phyloP scores from a whole-genome alignment of 2,113 vertebrate genomes.

The Poeciliopsis retropinna region DNA sequence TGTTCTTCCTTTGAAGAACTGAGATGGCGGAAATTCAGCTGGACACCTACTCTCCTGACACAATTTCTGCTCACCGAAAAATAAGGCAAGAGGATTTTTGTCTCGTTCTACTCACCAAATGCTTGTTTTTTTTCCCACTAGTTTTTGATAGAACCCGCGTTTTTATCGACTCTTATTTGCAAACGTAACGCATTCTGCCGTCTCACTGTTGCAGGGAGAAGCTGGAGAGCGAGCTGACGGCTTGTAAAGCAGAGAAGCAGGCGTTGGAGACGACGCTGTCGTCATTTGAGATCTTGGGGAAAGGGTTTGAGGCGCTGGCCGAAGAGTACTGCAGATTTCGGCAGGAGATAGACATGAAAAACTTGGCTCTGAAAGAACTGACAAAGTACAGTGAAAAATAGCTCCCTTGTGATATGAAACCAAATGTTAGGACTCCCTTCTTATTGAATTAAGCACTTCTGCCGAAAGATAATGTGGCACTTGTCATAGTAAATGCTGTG shows the following conservation, averaged over 20 bases:
- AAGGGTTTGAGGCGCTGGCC: conserved; percentile 76
- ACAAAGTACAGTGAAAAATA: conserved; percentile 46
- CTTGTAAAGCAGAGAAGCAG: conserved; percentile 67
- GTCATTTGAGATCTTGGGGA: conserved; percentile 80
- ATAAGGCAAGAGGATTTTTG: conserved; percentile 78
- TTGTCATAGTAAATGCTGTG: not conserved
- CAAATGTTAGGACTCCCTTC: not conserved
- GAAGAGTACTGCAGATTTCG: conserved; percentile 76
- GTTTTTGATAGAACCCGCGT: not conserved
- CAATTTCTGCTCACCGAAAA: conserved; percentile 82
- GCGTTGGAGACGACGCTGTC: conserved; percentile 67
- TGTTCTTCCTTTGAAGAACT: conserved; percentile 67
- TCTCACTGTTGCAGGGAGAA: conserved; percentile 20
- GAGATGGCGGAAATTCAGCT: conserved; percentile 85
- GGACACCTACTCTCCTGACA: conserved; percentile 83
- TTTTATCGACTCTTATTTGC: not conserved
- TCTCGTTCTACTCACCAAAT: not conserved
- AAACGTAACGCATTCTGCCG: not conserved
- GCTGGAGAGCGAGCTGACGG: conserved; percentile 67
- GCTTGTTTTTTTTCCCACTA: not conserved
- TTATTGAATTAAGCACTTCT: not conserved
- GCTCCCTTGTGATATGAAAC: not conserved
- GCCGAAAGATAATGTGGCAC: too few relatives aligned
- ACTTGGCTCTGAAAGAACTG: conserved; percentile 81
- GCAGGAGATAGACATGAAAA: conserved; percentile 75